phyloP scores from a whole-genome alignment of 2,888 invertebrate species.

The Drosophila aldrichi region DNA sequence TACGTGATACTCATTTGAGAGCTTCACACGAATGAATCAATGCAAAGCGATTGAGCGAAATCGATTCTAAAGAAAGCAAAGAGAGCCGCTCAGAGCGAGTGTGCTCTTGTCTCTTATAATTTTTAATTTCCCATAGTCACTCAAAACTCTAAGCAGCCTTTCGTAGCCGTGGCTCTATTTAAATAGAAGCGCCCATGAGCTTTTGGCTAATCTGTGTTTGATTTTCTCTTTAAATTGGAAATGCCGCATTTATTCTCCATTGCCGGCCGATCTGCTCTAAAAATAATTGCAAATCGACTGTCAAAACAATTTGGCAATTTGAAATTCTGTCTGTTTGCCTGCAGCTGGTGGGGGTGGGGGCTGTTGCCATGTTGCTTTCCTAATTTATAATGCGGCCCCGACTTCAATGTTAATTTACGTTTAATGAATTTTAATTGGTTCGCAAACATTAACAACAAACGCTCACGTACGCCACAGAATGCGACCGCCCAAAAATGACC shows the following conservation, averaged over 20 bases:
- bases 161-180: not conserved
- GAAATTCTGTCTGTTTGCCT: slow-evolving; percentile 48
- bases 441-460: slow-evolving; percentile 43
- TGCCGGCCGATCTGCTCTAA: not conserved
- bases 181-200: not conserved
- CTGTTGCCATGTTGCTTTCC: slow-evolving; percentile 22
- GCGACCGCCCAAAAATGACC: slow-evolving; percentile 50
- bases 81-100: too few species aligned
- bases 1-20: too few species aligned
- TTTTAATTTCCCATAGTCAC: not conserved
- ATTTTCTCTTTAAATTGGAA: not conserved
- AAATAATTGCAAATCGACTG: slow-evolving; percentile 42
- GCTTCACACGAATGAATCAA: too few species aligned
- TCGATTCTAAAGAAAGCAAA: too few species aligned
- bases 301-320: slow-evolving; percentile 52
- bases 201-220: not conserved
- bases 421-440: slow-evolving; percentile 78
- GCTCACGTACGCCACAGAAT: slow-evolving; percentile 69
- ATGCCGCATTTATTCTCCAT: not conserved
- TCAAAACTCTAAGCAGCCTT: not conserved
- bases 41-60: too few species aligned
- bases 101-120: too few species aligned
- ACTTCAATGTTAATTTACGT: slow-evolving; percentile 75
- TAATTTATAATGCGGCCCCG: slow-evolving; percentile 57
- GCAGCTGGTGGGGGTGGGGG: slow-evolving; percentile 14